Evolutionary conservation across 2,888 invertebrate species (phyloP).

Genomic region (Archips xylosteana): DNA sequence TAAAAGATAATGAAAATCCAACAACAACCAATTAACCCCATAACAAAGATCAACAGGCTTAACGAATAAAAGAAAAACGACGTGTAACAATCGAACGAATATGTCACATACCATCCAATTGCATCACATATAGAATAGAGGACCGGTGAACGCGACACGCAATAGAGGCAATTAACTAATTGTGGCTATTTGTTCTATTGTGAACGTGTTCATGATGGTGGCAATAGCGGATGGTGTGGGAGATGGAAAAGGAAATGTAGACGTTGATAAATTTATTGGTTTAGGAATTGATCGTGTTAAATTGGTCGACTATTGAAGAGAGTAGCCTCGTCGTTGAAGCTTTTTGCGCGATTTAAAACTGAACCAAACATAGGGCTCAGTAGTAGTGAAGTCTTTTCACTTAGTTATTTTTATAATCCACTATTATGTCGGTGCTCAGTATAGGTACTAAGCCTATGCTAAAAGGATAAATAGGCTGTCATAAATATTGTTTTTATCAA

Average conservation of each 20-base stretch:
- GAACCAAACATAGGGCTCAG: too few species aligned
- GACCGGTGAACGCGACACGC: conserved; percentile 32
- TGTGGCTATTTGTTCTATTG: conserved; percentile 54
- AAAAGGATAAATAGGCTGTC: too few species aligned
- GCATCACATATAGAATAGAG: conserved; percentile 33
- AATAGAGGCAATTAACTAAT: conserved; percentile 58
- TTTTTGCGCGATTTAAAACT: too few species aligned
- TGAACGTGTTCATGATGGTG: conserved; percentile 31
- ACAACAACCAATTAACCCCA: background rate
- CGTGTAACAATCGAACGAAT: conserved; percentile 23
- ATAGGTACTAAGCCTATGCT: too few species aligned
- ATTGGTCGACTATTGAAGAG: background rate
- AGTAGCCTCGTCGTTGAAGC: background rate
- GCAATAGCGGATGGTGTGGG: conserved; percentile 23
- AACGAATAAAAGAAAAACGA: background rate
- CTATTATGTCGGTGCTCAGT: too few species aligned
- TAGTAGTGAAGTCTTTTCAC: too few species aligned
- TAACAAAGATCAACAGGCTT: background rate
- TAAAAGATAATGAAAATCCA: background rate
- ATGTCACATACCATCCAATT: conserved; percentile 36
- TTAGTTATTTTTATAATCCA: too few species aligned
- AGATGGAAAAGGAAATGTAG: conserved; percentile 20
- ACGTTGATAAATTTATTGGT: conserved; percentile 6
- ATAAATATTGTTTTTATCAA: too few species aligned
- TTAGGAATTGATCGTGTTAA: background rate